Percentiles rank a stretch among this genome's conserved stretches.
These are phyloP conservation scores for Tyrannus savana DNA, from an alignment of 2,113 vertebrate species.

Conservation along the genomic window DNA sequence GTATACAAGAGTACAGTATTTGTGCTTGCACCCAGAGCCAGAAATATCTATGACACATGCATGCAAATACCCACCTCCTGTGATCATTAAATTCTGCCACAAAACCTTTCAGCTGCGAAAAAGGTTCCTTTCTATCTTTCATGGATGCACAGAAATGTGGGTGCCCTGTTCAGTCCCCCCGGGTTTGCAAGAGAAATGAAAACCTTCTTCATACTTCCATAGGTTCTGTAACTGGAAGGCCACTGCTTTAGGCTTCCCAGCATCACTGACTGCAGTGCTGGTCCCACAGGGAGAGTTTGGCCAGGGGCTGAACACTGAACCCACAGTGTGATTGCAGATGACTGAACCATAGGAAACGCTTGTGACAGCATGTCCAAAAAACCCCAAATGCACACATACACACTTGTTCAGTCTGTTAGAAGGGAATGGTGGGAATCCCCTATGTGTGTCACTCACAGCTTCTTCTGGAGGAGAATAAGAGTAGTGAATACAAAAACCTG, in stretches of 20 bases:
- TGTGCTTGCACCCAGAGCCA: neutral
- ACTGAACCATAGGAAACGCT: neutral
- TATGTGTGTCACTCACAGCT: neutral
- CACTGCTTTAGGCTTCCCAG: neutral
- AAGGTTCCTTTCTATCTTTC: neutral
- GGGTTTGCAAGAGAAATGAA: neutral
- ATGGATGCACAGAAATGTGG: neutral
- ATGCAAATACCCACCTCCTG: neutral
- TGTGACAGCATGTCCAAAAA: neutral
- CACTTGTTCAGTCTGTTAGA: neutral
- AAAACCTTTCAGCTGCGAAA: neutral
- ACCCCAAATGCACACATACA: neutral
- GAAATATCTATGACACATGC: neutral
- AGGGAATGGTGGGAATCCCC: neutral
- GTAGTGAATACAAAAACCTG: neutral
- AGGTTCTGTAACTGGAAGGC: neutral
- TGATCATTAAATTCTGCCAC: neutral
- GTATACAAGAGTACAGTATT: neutral
- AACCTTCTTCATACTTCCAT: neutral
- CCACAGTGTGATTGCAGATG: fast-evolving
- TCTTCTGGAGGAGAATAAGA: neutral
- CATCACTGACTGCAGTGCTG: fast-evolving
- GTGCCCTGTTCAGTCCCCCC: neutral
- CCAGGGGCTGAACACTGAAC: neutral
- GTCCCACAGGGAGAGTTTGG: neutral